phyloP scores from a whole-genome alignment of 2,888 invertebrate species.

The Drosophila picticornis region DNA sequence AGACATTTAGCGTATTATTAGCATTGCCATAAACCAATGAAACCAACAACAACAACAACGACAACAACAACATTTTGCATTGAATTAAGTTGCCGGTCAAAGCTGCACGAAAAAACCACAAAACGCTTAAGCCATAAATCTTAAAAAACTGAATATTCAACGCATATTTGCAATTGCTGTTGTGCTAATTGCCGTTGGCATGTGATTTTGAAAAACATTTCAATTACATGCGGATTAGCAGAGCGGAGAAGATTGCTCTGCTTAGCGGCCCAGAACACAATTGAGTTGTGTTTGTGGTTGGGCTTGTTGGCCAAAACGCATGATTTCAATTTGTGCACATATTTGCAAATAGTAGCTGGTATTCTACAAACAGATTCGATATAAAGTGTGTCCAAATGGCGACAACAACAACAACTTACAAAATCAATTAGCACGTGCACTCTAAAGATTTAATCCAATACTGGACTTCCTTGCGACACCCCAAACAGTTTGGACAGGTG shows the following conservation, averaged over 20 bases:
- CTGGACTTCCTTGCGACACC: conserved; percentile 24
- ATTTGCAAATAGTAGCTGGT: conserved; percentile 33
- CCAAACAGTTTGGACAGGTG: neutral
- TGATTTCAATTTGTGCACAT: conserved; percentile 64
- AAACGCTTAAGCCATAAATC: conserved; percentile 46
- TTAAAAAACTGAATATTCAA: conserved; percentile 42
- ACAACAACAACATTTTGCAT: conserved; percentile 12
- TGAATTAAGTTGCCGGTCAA: conserved; percentile 34
- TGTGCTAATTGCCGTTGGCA: conserved; percentile 72
- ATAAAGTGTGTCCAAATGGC: conserved; percentile 25
- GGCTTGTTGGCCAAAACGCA: conserved; percentile 47
- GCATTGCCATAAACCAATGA: conserved; percentile 33
- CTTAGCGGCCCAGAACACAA: conserved; percentile 12
- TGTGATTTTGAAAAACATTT: conserved; percentile 69
- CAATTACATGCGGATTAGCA: conserved; percentile 60
- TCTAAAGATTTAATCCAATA: conserved; percentile 64
- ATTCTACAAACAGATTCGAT: neutral
- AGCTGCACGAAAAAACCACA: conserved; percentile 28
- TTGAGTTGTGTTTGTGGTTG: neutral
- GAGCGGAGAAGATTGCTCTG: conserved; percentile 10
- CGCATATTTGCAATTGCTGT: conserved; percentile 29
- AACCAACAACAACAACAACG: neutral
- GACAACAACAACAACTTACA: conserved; percentile 37
- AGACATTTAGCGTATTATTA: conserved; percentile 18
- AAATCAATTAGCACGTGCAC: conserved; percentile 57